Conservation (phyloP, 2,113 vertebrate species). For the Miniopterus natalensis region DNA sequence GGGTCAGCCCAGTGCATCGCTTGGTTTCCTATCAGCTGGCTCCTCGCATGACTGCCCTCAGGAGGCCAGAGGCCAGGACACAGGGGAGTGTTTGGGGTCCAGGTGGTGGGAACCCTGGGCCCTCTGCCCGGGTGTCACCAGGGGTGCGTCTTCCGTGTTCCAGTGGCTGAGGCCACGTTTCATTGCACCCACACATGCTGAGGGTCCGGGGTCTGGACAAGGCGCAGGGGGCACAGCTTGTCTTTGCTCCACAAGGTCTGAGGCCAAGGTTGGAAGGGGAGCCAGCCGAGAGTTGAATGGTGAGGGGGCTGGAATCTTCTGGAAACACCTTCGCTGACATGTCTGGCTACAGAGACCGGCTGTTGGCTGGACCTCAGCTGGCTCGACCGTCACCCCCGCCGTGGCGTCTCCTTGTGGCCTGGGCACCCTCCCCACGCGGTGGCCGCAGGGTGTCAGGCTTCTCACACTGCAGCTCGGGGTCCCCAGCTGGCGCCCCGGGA, state of each 20-base stretch:
- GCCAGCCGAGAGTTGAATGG: neutral
- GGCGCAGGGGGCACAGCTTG: neutral
- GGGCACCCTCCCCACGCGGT: neutral
- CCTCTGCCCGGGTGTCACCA: neutral
- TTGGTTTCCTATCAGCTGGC: neutral
- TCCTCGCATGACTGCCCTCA: neutral
- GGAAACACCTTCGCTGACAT: neutral
- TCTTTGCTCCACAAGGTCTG: neutral
- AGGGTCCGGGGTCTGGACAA: too few relatives aligned
- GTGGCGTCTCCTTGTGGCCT: neutral
- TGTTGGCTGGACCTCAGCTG: neutral
- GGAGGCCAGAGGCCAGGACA: neutral
- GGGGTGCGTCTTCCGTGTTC: neutral
- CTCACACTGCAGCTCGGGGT: neutral
- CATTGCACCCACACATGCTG: fast-evolving
- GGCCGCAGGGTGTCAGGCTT: neutral
- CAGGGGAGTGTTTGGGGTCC: neutral
- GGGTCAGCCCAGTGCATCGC: fast-evolving
- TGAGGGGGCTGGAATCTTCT: neutral
- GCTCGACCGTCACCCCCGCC: fast-evolving
- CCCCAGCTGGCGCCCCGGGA: neutral
- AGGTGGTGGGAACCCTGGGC: neutral
- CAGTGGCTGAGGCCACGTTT: neutral
- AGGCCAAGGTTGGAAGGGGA: neutral
- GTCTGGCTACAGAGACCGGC: neutral